These are phyloP conservation scores for Volucella zonaria DNA, from an alignment of 2,888 invertebrate species.

Conservation along the genomic window DNA sequence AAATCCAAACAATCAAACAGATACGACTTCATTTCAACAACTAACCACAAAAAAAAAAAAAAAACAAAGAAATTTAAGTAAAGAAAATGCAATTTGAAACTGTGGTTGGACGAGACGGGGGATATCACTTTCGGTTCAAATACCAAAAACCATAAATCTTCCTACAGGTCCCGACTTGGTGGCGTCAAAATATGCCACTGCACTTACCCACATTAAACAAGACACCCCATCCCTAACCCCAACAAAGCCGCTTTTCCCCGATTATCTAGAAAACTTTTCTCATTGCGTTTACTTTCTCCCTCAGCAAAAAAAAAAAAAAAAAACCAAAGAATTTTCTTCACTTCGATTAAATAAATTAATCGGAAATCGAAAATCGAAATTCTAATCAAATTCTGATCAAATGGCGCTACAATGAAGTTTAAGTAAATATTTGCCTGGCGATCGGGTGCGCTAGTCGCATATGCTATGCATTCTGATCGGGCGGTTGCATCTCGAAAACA, in stretches of 20 bases:
- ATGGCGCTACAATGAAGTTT: constrained; percentile 73
- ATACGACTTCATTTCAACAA: constrained; percentile 62
- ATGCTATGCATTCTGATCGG: constrained; percentile 4
- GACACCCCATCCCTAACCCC: constrained; percentile 16
- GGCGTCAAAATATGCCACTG: constrained; percentile 74
- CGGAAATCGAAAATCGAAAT: constrained; percentile 51
- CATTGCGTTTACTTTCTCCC: constrained; percentile 12
- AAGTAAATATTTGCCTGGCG: constrained; percentile 66
- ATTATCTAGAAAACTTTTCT: constrained; percentile 26
- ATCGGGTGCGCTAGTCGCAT: neutral
- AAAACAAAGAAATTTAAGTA: neutral
- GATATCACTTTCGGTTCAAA: constrained; percentile 37
- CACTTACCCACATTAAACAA: constrained; percentile 68
- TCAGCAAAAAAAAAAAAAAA: too few species aligned
- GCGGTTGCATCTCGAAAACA: constrained; percentile 6
- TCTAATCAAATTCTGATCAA: constrained; percentile 74
- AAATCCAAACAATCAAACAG: constrained; percentile 54
- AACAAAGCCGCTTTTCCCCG: neutral
- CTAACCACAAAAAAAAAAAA: constrained; percentile 12
- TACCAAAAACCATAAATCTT: constrained; percentile 64
- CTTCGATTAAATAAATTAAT: constrained; percentile 62
- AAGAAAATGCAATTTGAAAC: constrained; percentile 49
- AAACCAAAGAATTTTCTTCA: constrained; percentile 40
- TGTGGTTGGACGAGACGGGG: neutral
- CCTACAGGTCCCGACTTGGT: constrained; percentile 67